phyloP scores from a whole-genome alignment of 2,113 vertebrate species.

The Perca schrenkii region DNA sequence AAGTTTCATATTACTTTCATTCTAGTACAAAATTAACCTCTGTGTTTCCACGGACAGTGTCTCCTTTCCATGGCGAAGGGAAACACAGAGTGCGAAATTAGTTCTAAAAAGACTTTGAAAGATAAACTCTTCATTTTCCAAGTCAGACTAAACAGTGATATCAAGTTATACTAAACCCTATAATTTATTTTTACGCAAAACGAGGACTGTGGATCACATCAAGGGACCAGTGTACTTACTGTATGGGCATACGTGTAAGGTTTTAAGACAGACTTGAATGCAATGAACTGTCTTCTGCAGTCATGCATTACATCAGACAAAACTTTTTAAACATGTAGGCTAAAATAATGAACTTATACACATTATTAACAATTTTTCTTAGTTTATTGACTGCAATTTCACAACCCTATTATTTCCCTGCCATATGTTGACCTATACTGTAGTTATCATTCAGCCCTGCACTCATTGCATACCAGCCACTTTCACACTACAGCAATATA shows the following conservation, averaged over 20 bases:
- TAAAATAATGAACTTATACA: too few relatives aligned
- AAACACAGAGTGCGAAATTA: not conserved
- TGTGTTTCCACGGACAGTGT: not conserved
- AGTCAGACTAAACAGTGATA: not conserved
- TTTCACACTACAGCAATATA: not conserved
- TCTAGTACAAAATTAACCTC: not conserved
- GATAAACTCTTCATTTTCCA: not conserved
- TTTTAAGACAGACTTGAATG: not conserved
- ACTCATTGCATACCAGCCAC: not conserved
- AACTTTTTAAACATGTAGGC: not conserved
- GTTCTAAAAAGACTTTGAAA: not conserved
- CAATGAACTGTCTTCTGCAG: not conserved
- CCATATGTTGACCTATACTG: not conserved
- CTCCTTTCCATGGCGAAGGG: not conserved
- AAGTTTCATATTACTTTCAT: not conserved
- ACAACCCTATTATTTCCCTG: not conserved
- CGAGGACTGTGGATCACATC: not conserved
- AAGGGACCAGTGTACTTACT: not conserved
- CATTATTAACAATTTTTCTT: not conserved
- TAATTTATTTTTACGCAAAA: not conserved
- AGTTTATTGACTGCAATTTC: not conserved
- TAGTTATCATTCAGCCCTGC: constrained; percentile 4
- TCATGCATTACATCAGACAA: not conserved
- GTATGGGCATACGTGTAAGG: not conserved
- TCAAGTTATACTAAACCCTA: not conserved